Conservation (phyloP, 2,113 vertebrate genomes). For the Marmota monax region DNA sequence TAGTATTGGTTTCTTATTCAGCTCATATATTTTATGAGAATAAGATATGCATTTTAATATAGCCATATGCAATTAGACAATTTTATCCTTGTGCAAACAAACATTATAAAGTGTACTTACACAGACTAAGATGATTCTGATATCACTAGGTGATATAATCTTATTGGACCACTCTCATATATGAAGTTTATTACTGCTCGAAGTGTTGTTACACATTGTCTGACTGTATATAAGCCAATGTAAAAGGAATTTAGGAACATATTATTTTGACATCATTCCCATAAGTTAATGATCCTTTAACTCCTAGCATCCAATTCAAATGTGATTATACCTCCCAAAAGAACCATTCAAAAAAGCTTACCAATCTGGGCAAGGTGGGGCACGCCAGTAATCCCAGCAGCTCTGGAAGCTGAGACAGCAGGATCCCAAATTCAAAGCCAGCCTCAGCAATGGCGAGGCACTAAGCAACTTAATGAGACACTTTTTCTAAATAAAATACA, state of each 20-base stretch:
- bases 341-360: neutral
- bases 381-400: too few species aligned
- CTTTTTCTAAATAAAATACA: too few species aligned
- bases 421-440: too few species aligned
- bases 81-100: neutral
- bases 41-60: neutral
- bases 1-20: constrained; percentile 38
- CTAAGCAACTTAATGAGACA: too few species aligned
- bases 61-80: neutral
- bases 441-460: too few species aligned
- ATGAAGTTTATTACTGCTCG: neutral
- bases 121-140: neutral
- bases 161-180: neutral
- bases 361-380: too few species aligned
- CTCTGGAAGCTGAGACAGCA: too few species aligned
- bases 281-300: neutral
- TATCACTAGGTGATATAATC: neutral
- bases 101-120: neutral
- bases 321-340: neutral
- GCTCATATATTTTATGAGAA: constrained; percentile 30
- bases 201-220: neutral
- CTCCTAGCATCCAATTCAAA: neutral
- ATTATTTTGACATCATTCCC: neutral
- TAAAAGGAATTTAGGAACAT: constrained; percentile 18
- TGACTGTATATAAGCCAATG: neutral